Percentiles rank a stretch among this genome's conserved stretches.
These are phyloP conservation scores for Corythaixoides concolor DNA, from an alignment of 2,113 vertebrate genomes.

Conservation along the genomic window DNA sequence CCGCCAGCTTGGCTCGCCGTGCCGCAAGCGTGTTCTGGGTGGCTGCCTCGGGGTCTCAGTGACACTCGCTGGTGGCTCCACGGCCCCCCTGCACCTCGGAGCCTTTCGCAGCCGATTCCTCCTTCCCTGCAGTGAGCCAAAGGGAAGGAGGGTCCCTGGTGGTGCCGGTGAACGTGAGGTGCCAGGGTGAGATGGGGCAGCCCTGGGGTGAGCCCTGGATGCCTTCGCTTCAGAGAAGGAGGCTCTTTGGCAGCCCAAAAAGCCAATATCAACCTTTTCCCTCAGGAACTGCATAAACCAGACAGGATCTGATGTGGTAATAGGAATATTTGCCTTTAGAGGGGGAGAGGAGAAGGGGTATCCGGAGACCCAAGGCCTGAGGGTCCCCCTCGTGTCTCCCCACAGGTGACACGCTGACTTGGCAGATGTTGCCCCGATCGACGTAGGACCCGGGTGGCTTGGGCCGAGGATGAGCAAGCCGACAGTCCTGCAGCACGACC, in stretches of 20 bases:
- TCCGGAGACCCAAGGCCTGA: neutral
- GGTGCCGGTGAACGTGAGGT: neutral
- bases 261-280: neutral
- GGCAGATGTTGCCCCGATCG: neutral
- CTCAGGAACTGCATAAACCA: neutral
- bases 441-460: neutral
- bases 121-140: too few species aligned
- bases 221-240: neutral
- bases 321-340: neutral
- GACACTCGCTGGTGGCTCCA: neutral
- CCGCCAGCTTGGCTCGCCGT: neutral
- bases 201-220: neutral
- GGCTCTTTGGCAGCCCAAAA: neutral
- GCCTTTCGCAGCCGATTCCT: neutral
- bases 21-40: neutral
- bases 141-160: neutral
- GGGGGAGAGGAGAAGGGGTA: neutral
- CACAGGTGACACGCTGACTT: neutral
- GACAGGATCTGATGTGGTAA: too few species aligned
- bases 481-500: constrained; percentile 73
- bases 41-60: neutral
- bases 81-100: neutral
- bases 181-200: neutral
- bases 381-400: neutral
- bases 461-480: constrained; percentile 75